Percentiles rank a stretch among this genome's conserved stretches.
phyloP scores from a whole-genome alignment of 2,113 vertebrate genomes.

The Pangasianodon gigas region DNA sequence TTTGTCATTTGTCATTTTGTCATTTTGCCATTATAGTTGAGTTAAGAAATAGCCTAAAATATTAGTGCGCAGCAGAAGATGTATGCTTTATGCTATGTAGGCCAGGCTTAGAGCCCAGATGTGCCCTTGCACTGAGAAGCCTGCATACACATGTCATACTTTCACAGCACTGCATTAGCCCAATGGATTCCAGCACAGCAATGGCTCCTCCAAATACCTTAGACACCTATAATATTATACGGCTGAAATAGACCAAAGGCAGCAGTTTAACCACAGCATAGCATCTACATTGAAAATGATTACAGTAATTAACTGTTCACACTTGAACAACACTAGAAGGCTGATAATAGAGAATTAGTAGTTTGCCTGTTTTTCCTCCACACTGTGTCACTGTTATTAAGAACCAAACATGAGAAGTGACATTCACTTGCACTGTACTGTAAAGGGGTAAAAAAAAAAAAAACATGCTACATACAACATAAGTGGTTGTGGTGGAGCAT shows the following conservation, averaged over 20 bases:
- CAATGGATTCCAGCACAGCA: neutral
- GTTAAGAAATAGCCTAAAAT: neutral
- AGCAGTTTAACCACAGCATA: neutral
- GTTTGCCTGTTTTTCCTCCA: neutral
- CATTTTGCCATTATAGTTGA: neutral
- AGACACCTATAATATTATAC: neutral
- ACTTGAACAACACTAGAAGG: neutral
- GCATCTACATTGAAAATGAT: conserved; percentile 1
- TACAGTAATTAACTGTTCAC: neutral
- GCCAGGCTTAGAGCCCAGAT: neutral
- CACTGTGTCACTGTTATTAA: neutral
- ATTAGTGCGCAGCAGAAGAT: neutral
- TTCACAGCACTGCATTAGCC: neutral
- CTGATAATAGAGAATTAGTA: neutral
- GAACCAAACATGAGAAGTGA: neutral
- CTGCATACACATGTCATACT: neutral
- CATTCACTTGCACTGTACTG: neutral
- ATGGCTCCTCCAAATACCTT: neutral
- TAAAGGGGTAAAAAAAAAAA: neutral
- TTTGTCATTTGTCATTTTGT: too few relatives aligned
- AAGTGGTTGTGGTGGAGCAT: neutral
- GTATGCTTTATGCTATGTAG: neutral
- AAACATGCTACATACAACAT: neutral
- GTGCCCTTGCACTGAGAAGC: neutral
- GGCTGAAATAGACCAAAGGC: neutral